Conservation (phyloP, 2,797 vertebrate genomes). For the Oreortyx pictus region DNA sequence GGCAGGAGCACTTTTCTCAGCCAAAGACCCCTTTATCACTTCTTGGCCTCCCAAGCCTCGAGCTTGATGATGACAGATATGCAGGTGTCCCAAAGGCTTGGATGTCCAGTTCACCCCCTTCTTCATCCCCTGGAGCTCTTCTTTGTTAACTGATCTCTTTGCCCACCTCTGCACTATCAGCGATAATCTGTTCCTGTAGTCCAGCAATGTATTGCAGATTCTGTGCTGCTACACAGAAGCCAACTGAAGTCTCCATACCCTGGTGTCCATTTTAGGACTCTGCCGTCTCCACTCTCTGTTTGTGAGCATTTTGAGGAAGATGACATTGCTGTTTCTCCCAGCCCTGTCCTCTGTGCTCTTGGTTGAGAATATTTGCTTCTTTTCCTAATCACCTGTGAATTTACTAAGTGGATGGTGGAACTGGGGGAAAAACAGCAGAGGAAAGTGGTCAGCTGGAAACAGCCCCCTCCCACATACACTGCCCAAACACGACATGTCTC, state of each 20-base stretch:
- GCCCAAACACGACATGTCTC: not conserved
- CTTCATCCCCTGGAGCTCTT: not conserved
- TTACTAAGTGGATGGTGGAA: not conserved
- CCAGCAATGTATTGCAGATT: not conserved
- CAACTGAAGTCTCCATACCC: not conserved
- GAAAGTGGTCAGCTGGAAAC: not conserved
- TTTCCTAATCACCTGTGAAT: not conserved
- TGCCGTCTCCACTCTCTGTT: not conserved
- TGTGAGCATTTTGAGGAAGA: not conserved
- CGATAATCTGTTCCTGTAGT: not conserved
- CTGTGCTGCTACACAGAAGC: not conserved
- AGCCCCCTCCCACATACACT: not conserved
- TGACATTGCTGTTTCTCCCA: not conserved
- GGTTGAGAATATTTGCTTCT: not conserved
- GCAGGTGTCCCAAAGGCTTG: not conserved
- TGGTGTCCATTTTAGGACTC: not conserved
- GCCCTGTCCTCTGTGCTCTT: not conserved
- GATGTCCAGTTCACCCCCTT: not conserved
- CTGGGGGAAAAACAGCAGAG: not conserved
- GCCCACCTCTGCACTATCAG: fast-evolving
- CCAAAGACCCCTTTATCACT: not conserved
- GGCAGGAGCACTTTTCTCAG: not conserved
- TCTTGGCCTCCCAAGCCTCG: not conserved
- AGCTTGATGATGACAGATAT: not conserved
- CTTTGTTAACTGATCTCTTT: not conserved